A percentile compares a stretch with the other conserved stretches of the same genome.
Evolutionary conservation across 37 sponge, comb jelly and placozoan genomes (phyloP).

Genomic region (Dysidea cf. avara): DNA sequence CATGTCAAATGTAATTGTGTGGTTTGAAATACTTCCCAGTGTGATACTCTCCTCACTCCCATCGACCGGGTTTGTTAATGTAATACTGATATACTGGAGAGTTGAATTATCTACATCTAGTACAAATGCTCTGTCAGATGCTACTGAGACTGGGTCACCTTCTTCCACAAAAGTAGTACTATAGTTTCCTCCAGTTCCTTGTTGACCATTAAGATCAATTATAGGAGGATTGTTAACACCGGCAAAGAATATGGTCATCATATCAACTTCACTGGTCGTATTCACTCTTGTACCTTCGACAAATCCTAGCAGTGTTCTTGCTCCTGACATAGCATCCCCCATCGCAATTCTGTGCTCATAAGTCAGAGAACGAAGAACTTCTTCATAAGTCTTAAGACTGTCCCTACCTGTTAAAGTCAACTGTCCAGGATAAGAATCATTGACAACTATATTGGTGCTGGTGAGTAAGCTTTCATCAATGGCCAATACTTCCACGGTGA

Average conservation of each 20-base stretch:
- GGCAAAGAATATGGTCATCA: constrained; percentile 30
- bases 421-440: background rate
- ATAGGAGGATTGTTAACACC: constrained; percentile 61
- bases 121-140: background rate
- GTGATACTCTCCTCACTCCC: background rate
- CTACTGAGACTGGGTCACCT: constrained; percentile 16
- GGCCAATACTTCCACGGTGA: constrained; percentile 8
- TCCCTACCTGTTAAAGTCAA: constrained; percentile 37
- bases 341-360: constrained; percentile 27
- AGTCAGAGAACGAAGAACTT: constrained; percentile 44
- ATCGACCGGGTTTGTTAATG: background rate
- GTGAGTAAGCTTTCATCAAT: background rate
- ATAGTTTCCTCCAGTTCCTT: constrained; percentile 20
- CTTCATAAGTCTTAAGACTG: constrained; percentile 14
- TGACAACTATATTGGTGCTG: background rate
- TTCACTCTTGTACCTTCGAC: constrained; percentile 15
- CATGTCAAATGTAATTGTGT: too few relatives aligned
- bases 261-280: constrained; percentile 23
- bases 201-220: constrained; percentile 63
- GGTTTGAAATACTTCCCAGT: background rate
- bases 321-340: constrained; percentile 37
- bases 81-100: constrained; percentile 12
- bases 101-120: constrained; percentile 34
- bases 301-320: constrained; percentile 27
- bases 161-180: constrained; percentile 33